Conservation (phyloP, 2,797 vertebrate species). For the Mormyrus hasselquistii region DNA sequence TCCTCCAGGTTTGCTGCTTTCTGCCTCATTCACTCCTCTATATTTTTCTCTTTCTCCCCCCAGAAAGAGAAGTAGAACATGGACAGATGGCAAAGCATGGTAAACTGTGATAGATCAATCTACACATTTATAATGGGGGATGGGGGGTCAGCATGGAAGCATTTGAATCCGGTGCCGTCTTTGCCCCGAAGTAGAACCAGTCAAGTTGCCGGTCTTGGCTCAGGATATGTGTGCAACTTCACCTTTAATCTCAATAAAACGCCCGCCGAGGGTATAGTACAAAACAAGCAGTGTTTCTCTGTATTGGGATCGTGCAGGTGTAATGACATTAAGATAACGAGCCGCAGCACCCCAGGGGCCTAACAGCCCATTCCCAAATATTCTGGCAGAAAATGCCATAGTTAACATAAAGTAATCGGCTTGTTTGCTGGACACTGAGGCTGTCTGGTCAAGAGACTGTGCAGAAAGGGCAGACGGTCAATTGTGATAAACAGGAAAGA, state of each 20-base stretch:
- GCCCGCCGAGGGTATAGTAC: conserved; percentile 25
- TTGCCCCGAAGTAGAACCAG: conserved; percentile 12
- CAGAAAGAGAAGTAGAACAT: not conserved
- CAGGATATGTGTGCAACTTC: conserved; percentile 36
- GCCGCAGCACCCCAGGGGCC: not conserved
- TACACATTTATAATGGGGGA: not conserved
- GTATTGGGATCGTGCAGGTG: conserved; percentile 25
- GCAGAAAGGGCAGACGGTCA: not conserved
- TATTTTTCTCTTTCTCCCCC: not conserved
- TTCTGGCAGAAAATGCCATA: not conserved
- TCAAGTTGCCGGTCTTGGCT: conserved; percentile 17
- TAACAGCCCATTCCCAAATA: not conserved
- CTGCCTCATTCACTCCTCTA: not conserved
- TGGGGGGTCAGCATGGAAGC: no score
- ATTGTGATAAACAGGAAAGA: not conserved
- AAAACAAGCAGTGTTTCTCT: conserved; percentile 30
- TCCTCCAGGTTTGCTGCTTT: not conserved
- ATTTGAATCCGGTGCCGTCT: not conserved
- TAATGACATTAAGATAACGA: conserved; percentile 32
- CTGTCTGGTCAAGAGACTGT: not conserved
- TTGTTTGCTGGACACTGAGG: not conserved
- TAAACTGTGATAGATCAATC: not conserved
- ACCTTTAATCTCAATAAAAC: conserved; percentile 50
- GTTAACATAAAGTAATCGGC: not conserved
- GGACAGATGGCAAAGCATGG: not conserved